These are phyloP conservation scores for Edolisoma coerulescens DNA, from an alignment of 2,113 vertebrate genomes.

Conservation along the genomic window DNA sequence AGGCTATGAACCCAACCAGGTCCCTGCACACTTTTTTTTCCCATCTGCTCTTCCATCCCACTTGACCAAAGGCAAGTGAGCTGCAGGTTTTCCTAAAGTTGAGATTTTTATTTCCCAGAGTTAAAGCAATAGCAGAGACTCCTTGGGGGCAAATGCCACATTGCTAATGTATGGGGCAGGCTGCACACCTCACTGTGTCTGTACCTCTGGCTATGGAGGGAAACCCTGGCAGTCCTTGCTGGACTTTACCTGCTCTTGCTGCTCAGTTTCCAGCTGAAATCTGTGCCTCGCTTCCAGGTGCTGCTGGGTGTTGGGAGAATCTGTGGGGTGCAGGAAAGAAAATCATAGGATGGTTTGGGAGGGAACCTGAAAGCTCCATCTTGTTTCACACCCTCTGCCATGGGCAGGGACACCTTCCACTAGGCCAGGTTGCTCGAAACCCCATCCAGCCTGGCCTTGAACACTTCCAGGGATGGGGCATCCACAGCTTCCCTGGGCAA, in stretches of 20 bases:
- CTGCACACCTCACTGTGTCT: not conserved
- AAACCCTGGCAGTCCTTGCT: not conserved
- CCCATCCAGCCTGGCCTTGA: not conserved
- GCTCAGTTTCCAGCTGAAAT: not conserved
- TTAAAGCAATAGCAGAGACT: not conserved
- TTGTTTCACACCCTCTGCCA: not conserved
- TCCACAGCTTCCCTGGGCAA: not conserved
- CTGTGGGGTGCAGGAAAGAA: slow-evolving; percentile 16
- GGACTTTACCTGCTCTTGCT: not conserved
- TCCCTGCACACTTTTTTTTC: too few relatives aligned
- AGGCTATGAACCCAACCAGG: not conserved
- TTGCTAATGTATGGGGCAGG: not conserved
- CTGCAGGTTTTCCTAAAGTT: not conserved
- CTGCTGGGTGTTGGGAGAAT: slow-evolving; percentile 49
- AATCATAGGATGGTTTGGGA: not conserved
- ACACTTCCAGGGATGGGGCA: not conserved
- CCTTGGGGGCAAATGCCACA: not conserved
- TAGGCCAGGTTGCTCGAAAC: not conserved
- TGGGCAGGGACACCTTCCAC: not conserved
- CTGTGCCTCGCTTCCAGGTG: not conserved
- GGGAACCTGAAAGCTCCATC: not conserved
- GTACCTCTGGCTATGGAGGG: not conserved
- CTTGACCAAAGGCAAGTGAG: not conserved
- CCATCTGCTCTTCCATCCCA: not conserved
- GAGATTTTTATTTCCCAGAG: not conserved